Evolutionary conservation across 2,888 invertebrate species (phyloP).

Genomic region (Drosophila limbata): DNA sequence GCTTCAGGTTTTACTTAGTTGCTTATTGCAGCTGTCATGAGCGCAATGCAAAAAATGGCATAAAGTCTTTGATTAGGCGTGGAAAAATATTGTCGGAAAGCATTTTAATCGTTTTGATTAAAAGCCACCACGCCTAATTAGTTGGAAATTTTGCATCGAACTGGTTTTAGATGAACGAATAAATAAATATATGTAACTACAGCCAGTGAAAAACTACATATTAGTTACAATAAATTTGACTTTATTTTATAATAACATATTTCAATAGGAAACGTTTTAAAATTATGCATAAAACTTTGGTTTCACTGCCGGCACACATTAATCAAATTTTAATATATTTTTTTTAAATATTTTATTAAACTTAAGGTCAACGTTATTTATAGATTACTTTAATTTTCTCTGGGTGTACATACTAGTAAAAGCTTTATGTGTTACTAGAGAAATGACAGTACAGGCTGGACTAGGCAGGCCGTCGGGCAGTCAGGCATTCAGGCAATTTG

Average conservation of each 20-base stretch:
- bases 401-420: not conserved
- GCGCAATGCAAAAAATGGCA: constrained; percentile 74
- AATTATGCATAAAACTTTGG: not conserved
- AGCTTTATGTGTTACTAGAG: constrained; percentile 3
- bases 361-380: too few relatives aligned
- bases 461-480: constrained; percentile 9
- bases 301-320: too few relatives aligned
- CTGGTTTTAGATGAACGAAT: constrained; percentile 43
- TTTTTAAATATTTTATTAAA: too few relatives aligned
- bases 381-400: not conserved
- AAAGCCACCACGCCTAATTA: constrained; percentile 81
- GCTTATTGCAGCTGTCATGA: constrained; percentile 74
- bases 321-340: too few relatives aligned
- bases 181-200: not conserved
- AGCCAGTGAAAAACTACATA: not conserved
- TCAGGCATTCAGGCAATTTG: constrained; percentile 19
- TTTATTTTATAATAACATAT: not conserved
- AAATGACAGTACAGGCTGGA: constrained; percentile 1
- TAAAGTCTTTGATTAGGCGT: constrained; percentile 80
- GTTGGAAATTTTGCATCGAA: constrained; percentile 67
- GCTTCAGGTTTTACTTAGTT: constrained; percentile 38
- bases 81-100: constrained; percentile 82
- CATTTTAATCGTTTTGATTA: constrained; percentile 80
- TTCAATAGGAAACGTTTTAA: not conserved
- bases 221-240: not conserved